Evolutionary conservation across 2,113 vertebrate species (phyloP).

Genomic region (Petrocephalus microphthalmus): DNA sequence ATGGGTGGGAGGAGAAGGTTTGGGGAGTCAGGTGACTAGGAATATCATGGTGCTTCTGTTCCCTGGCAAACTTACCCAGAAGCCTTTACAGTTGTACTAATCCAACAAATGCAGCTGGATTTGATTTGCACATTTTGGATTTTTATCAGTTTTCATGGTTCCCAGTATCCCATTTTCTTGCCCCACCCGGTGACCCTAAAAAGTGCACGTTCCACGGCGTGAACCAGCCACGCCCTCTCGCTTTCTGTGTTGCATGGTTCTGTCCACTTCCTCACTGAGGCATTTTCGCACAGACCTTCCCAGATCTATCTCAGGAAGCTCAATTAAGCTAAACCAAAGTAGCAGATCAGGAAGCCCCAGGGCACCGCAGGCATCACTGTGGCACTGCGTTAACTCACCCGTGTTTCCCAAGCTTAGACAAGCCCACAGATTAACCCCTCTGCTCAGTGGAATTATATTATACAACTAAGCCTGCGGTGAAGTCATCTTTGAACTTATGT

Average conservation of each 20-base stretch:
- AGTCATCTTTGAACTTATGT: neutral
- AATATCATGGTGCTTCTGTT: neutral
- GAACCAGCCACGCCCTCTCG: neutral
- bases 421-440: neutral
- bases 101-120: neutral
- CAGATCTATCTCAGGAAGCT: neutral
- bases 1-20: neutral
- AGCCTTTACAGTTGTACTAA: neutral
- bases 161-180: neutral
- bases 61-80: neutral
- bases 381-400: neutral
- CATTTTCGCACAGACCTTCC: neutral
- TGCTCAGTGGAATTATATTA: neutral
- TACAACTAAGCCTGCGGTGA: neutral
- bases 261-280: neutral
- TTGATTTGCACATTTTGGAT: neutral
- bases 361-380: neutral
- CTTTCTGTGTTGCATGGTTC: neutral
- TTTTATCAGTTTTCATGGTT: neutral
- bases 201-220: neutral
- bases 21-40: neutral
- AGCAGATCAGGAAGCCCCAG: neutral
- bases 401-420: neutral
- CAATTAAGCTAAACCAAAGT: slow-evolving; percentile 6
- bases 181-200: neutral